phyloP scores from a whole-genome alignment of 2,888 invertebrate species.

The Vanessa cardui region DNA sequence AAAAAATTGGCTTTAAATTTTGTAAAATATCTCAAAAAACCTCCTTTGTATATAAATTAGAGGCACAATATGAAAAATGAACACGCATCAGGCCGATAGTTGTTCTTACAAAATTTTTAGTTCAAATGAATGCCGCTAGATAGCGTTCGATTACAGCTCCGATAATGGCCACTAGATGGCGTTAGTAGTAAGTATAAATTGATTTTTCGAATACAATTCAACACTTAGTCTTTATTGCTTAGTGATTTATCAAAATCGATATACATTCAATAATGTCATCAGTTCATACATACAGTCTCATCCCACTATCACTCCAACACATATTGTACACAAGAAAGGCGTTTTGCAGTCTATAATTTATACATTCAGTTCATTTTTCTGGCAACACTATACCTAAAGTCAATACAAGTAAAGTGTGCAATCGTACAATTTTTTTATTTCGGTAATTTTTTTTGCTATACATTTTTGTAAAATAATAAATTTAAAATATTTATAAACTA shows the following conservation, averaged over 20 bases:
- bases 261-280: background rate
- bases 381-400: slow-evolving; percentile 12
- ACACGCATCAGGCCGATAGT: slow-evolving; percentile 48
- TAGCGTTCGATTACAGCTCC: background rate
- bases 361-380: slow-evolving; percentile 25
- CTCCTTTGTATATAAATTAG: slow-evolving; percentile 44
- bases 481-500: no score
- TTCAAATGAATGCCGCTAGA: slow-evolving; percentile 6
- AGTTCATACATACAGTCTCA: slow-evolving; percentile 8
- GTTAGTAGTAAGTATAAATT: background rate
- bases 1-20: slow-evolving; percentile 31
- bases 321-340: slow-evolving; percentile 32
- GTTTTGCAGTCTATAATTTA: slow-evolving; percentile 29
- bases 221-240: background rate
- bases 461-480: background rate
- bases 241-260: background rate
- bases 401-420: no score
- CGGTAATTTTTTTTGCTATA: background rate
- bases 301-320: slow-evolving; percentile 4
- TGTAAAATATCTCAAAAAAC: slow-evolving; percentile 46
- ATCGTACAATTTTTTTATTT: no score
- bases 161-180: slow-evolving; percentile 11
- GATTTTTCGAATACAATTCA: background rate
- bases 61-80: slow-evolving; percentile 48
- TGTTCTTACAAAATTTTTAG: background rate